phyloP scores from a whole-genome alignment of 2,797 vertebrate species.

The Helostoma temminkii region DNA sequence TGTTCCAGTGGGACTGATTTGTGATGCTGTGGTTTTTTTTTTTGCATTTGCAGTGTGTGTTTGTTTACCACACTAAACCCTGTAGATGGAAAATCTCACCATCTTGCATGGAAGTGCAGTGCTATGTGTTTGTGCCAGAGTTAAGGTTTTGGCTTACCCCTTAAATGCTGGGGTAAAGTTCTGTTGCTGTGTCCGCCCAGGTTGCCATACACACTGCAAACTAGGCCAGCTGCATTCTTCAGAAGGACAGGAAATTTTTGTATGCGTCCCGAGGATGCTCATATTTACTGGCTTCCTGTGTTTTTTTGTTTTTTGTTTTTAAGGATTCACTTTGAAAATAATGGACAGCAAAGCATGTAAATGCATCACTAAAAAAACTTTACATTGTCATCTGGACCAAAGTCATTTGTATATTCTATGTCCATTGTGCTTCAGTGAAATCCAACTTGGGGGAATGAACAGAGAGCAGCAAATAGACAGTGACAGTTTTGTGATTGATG shows the following conservation, averaged over 20 bases:
- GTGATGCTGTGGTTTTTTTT: conserved; percentile 29
- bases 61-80: conserved; percentile 5
- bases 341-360: neutral
- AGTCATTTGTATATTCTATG: neutral
- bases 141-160: neutral
- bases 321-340: neutral
- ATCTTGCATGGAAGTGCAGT: conserved; percentile 36
- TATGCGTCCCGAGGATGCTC: neutral
- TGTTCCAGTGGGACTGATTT: conserved; percentile 23
- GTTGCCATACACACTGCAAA: neutral
- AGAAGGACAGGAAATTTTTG: neutral
- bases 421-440: no score
- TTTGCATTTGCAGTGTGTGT: conserved; percentile 31
- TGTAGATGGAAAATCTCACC: neutral
- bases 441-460: no score
- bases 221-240: neutral
- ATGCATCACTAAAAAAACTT: neutral
- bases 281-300: neutral
- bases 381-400: neutral
- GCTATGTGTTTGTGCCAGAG: conserved; percentile 1
- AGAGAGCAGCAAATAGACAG: no score
- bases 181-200: neutral
- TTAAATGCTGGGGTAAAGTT: neutral
- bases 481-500: no score
- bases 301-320: no score